These are phyloP conservation scores for Conomelus anceps DNA, from an alignment of 2,888 invertebrate genomes.

Conservation along the genomic window DNA sequence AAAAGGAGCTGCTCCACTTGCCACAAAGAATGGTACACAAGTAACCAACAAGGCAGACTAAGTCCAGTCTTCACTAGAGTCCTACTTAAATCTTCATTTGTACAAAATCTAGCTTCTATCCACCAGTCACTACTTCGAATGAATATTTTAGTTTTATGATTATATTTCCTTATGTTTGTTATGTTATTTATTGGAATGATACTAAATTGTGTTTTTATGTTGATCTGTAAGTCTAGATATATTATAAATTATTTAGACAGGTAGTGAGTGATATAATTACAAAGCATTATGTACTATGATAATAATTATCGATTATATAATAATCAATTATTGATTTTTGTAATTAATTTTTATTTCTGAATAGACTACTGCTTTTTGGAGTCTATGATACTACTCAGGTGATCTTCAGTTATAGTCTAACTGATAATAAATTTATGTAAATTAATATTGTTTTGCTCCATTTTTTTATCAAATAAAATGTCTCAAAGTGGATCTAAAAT, in stretches of 20 bases:
- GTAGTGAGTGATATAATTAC: neutral
- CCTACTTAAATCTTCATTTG: neutral
- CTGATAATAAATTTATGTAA: too few species aligned
- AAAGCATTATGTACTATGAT: neutral
- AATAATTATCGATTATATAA: too few species aligned
- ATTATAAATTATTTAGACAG: neutral
- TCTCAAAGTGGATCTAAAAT: too few species aligned
- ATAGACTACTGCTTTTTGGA: too few species aligned
- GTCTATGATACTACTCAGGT: too few species aligned
- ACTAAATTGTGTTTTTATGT: neutral
- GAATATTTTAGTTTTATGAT: neutral
- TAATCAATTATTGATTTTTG: too few species aligned
- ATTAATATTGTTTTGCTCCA: too few species aligned
- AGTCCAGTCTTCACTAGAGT: neutral
- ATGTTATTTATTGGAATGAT: neutral
- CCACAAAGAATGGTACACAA: neutral
- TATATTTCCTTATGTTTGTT: neutral
- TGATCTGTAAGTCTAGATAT: neutral
- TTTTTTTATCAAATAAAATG: too few species aligned
- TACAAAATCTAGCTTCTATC: neutral
- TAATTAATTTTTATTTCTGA: too few species aligned
- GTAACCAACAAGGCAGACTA: neutral
- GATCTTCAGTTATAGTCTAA: too few species aligned
- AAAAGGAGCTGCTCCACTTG: neutral
- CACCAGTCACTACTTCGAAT: neutral